Base-by-base conservation (phyloP, 1,140 invertebrate genomes). In the Caerostris extrusa region DNA sequence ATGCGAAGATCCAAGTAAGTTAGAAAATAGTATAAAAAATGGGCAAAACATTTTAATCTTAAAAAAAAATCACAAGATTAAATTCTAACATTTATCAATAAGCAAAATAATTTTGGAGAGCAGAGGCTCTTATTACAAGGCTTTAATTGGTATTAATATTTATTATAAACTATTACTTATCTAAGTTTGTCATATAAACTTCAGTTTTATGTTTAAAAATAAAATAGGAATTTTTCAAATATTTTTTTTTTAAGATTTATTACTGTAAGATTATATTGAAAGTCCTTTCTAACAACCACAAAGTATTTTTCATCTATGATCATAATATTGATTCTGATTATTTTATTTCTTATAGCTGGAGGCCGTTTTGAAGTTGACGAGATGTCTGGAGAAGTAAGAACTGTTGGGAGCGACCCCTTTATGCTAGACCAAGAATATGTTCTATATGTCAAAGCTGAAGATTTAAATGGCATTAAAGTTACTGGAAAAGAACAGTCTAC, bases 351-450 rank as follows among this genome's bases (percentile, higher is more conserved):
- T 95, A 86, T 96, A 97, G 97, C 97, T 95, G 97, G 97, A 64
- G 97, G 97, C 77, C 96, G 97, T 34, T 98, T 98, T 95, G 98
- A 98, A 96, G 98, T 99, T 14, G 98, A 99, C 95, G 98, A 98
- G 96, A 96, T 98, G 83, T 99, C 98, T 2, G 98, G 98, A 0
- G 98, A 99, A 10, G 98, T 99, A n/a, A 97, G 98, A 34, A 99
- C 98, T 0, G 96, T 98, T 77, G 98, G 98, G 69, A 98, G 97
- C 2, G 98, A 99, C 95, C 97, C 98, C 14, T 99, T 99, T 95
- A 98, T 99, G 96, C 96, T 99, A 95, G 98, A 99, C 96, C 99
- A 99, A 98, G 98, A 99, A 95, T 99, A 99, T 96, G 98, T 99
- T 19, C 96, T 99, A 90, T 99, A 99, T 95, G 98, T 99, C 14